These are phyloP conservation scores for Apteryx mantelli DNA, from an alignment of 2,113 vertebrate genomes.

Conservation along the genomic window DNA sequence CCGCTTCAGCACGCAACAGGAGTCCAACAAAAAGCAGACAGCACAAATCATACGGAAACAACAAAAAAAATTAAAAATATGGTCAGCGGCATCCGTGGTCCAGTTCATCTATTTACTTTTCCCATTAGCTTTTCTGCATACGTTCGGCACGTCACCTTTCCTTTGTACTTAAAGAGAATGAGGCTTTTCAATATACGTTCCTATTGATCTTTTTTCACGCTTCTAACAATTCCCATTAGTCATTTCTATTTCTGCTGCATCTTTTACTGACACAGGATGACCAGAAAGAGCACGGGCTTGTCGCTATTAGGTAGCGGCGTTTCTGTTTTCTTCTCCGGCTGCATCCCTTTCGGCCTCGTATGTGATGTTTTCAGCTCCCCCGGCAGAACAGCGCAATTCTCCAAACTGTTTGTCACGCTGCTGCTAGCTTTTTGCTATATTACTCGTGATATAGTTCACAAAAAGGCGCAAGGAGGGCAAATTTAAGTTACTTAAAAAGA, in stretches of 20 bases:
- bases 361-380: neutral
- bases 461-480: no score
- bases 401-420: neutral
- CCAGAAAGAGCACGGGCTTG: neutral
- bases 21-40: neutral
- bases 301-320: neutral
- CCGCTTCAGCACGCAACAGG: neutral
- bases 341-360: neutral
- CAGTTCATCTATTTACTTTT: neutral
- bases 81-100: neutral
- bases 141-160: neutral
- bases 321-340: neutral
- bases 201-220: neutral
- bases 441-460: neutral
- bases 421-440: neutral
- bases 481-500: neutral
- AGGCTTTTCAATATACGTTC: neutral
- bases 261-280: neutral
- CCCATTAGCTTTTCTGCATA: neutral
- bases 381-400: neutral
- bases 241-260: neutral
- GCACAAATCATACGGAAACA: neutral
- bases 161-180: neutral
- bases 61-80: no score
- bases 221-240: neutral